Percentiles rank a stretch among this genome's conserved stretches.
Evolutionary conservation across 2,113 vertebrate genomes (phyloP).

Genomic region (Puffinus mauretanicus): DNA sequence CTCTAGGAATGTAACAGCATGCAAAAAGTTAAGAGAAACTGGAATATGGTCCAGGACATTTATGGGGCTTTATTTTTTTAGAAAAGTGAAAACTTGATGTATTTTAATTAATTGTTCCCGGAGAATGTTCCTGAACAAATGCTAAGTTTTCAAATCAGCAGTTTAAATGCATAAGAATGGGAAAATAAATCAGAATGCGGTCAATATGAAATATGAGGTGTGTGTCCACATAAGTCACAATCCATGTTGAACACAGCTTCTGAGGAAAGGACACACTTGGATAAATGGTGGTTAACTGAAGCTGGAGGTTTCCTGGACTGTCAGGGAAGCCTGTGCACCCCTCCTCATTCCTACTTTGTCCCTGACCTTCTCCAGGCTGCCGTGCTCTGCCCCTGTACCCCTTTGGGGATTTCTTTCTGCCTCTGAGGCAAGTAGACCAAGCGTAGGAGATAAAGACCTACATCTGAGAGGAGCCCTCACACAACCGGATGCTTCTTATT

Average conservation of each 20-base stretch:
- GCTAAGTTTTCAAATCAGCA: background rate
- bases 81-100: background rate
- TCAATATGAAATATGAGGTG: background rate
- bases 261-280: background rate
- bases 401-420: background rate
- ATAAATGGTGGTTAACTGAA: fast-evolving
- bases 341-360: background rate
- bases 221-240: background rate
- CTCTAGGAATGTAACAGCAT: background rate
- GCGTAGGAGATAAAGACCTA: background rate
- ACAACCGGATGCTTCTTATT: background rate
- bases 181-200: background rate
- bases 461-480: background rate
- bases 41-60: background rate
- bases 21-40: background rate
- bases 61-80: background rate
- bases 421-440: fast-evolving
- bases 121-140: background rate
- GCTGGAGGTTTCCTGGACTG: background rate
- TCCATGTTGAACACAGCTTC: background rate
- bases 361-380: background rate
- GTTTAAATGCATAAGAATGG: background rate
- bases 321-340: background rate
- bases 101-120: background rate
- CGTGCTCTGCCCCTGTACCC: fast-evolving